Percentiles rank a stretch among this genome's conserved stretches.
Evolutionary conservation across 2,113 vertebrate species (phyloP).

Genomic region (Callospermophilus lateralis): DNA sequence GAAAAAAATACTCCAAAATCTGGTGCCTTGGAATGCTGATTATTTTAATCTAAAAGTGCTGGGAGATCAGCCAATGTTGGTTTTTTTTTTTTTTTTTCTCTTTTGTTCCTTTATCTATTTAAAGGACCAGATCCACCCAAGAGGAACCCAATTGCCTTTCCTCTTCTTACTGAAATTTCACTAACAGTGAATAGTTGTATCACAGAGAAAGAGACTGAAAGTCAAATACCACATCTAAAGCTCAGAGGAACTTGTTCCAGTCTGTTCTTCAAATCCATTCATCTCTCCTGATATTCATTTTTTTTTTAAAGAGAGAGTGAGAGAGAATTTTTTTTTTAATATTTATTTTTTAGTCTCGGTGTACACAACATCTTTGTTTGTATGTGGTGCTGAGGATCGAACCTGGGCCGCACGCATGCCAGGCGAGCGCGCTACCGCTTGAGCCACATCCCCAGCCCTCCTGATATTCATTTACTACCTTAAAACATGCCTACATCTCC

Average conservation of each 20-base stretch:
- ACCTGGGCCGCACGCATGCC: too few species aligned
- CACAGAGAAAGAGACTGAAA: neutral
- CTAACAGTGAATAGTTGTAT: neutral
- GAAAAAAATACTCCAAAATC: neutral
- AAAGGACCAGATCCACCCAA: neutral
- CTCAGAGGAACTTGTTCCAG: neutral
- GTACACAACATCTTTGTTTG: too few species aligned
- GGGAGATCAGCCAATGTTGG: neutral
- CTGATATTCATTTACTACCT: neutral
- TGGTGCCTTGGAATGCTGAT: neutral
- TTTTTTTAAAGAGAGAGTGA: too few species aligned
- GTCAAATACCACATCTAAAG: neutral
- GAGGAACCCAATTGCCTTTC: neutral
- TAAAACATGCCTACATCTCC: neutral
- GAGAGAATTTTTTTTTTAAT: too few species aligned
- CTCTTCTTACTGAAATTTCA: neutral
- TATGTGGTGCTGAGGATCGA: too few species aligned
- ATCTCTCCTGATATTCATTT: neutral
- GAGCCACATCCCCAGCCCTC: too few species aligned
- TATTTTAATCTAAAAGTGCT: neutral
- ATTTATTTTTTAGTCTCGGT: too few species aligned
- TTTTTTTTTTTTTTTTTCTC: neutral
- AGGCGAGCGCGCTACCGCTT: too few species aligned
- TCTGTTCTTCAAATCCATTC: neutral
- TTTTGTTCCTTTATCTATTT: neutral